Evolutionary conservation across 2,113 vertebrate species (phyloP).

Genomic region (Hippoglossus stenolepis): DNA sequence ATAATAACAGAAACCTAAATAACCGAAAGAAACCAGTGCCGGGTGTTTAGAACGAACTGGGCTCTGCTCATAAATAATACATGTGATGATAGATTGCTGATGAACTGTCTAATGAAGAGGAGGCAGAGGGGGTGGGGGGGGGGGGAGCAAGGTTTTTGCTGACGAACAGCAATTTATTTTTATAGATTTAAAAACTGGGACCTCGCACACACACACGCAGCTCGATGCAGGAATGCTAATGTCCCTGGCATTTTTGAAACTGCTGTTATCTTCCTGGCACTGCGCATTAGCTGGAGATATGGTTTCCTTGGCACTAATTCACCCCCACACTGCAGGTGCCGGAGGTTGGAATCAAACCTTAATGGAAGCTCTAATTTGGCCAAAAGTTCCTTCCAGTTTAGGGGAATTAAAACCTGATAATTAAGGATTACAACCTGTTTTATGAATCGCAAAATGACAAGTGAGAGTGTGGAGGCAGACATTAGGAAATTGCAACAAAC

Average conservation of each 20-base stretch:
- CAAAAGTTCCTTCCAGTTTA: slow-evolving; percentile 70
- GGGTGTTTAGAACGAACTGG: slow-evolving; percentile 54
- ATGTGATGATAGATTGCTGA: slow-evolving; percentile 77
- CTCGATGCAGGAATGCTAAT: slow-evolving; percentile 66
- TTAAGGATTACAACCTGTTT: slow-evolving; percentile 55
- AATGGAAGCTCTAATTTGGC: slow-evolving; percentile 68
- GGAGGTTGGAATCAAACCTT: slow-evolving; percentile 60
- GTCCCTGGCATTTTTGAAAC: slow-evolving; percentile 69
- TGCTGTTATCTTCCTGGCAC: slow-evolving; percentile 66
- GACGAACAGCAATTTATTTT: slow-evolving; percentile 65
- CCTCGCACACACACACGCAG: slow-evolving; percentile 9
- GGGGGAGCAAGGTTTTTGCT: slow-evolving; percentile 55
- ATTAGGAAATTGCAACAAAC: slow-evolving; percentile 17
- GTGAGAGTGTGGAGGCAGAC: slow-evolving; percentile 14
- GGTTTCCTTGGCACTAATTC: slow-evolving; percentile 62
- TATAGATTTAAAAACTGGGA: slow-evolving; percentile 68
- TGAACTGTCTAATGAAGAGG: slow-evolving; percentile 80
- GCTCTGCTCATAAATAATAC: slow-evolving; percentile 75
- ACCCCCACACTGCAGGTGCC: slow-evolving; percentile 30
- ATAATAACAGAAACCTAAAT: slow-evolving; percentile 50
- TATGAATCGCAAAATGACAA: slow-evolving; percentile 58
- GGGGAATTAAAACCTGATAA: slow-evolving; percentile 65
- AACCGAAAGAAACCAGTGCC: slow-evolving; percentile 51
- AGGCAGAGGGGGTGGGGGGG: slow-evolving; percentile 24
- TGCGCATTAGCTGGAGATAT: slow-evolving; percentile 65